These are phyloP conservation scores for Donacobius atricapilla DNA, from an alignment of 2,113 vertebrate genomes.

Conservation along the genomic window DNA sequence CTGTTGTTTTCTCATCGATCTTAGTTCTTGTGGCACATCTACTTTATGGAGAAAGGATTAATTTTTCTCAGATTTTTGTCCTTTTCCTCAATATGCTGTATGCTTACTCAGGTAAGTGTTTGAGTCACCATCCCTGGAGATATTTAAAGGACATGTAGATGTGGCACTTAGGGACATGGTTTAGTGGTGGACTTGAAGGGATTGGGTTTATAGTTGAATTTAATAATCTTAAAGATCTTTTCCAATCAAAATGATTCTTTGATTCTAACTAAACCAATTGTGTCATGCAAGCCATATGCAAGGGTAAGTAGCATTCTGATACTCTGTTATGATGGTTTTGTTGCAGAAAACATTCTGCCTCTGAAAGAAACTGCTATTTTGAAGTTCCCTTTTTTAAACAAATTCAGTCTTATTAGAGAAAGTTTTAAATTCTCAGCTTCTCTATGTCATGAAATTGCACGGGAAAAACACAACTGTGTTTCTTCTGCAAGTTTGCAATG, in stretches of 20 bases:
- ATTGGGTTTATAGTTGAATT: background rate
- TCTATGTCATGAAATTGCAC: background rate
- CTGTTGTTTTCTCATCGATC: background rate
- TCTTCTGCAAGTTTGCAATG: background rate
- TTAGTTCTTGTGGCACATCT: background rate
- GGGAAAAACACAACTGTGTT: background rate
- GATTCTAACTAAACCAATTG: background rate
- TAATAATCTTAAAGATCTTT: background rate
- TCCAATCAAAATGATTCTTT: background rate
- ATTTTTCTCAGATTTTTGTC: background rate
- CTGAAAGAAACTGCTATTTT: background rate
- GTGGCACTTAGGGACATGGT: background rate
- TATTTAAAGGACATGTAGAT: background rate
- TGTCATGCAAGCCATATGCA: background rate
- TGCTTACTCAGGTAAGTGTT: background rate
- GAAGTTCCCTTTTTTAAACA: background rate
- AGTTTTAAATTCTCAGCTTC: background rate
- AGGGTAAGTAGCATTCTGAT: background rate
- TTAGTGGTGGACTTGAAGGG: background rate
- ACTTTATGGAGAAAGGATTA: background rate
- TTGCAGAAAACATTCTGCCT: background rate
- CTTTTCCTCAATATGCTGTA: background rate
- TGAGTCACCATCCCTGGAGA: background rate
- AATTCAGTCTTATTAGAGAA: background rate
- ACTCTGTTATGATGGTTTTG: background rate